Conservation (phyloP, 2,113 vertebrate species). For the Ageneiosus marmoratus region DNA sequence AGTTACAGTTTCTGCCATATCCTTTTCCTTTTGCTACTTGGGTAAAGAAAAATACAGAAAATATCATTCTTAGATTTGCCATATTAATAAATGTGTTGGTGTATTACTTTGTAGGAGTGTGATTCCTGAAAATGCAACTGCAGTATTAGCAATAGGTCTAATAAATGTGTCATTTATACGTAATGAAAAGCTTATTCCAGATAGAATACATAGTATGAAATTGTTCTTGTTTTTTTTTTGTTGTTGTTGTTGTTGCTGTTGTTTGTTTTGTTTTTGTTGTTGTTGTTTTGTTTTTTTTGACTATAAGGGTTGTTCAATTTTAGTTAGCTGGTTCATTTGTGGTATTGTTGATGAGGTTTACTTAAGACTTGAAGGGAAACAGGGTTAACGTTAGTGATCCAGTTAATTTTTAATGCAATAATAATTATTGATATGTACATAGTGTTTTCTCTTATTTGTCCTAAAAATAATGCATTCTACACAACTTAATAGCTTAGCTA, state of each 20-base stretch:
- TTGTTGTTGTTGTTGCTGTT: neutral
- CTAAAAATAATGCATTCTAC: conserved; percentile 53
- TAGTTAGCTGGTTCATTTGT: conserved; percentile 46
- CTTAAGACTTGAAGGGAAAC: conserved; percentile 57
- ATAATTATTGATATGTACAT: conserved; percentile 61
- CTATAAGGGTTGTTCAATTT: conserved; percentile 34
- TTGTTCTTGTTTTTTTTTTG: neutral
- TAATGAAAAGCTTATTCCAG: conserved; percentile 43
- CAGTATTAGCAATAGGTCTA: conserved; percentile 39
- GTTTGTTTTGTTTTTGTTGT: neutral
- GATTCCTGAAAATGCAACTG: conserved; percentile 25
- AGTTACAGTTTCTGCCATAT: conserved; percentile 28
- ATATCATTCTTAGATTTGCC: conserved; percentile 4
- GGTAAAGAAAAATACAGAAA: conserved; percentile 24
- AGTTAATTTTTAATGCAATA: conserved; percentile 69
- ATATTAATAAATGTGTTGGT: conserved; percentile 31
- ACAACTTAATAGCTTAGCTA: conserved; percentile 22
- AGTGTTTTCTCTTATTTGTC: conserved; percentile 49
- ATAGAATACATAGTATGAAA: conserved; percentile 37
- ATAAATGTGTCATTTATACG: conserved; percentile 36
- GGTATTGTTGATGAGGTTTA: conserved; percentile 51
- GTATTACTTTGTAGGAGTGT: conserved; percentile 15
- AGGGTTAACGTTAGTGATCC: conserved; percentile 60
- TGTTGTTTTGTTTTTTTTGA: neutral
- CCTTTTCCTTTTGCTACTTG: conserved; percentile 53